Percentiles rank a stretch among this genome's conserved stretches.
phyloP scores from a whole-genome alignment of 2,888 invertebrate genomes.

The Mycalesis mineus region DNA sequence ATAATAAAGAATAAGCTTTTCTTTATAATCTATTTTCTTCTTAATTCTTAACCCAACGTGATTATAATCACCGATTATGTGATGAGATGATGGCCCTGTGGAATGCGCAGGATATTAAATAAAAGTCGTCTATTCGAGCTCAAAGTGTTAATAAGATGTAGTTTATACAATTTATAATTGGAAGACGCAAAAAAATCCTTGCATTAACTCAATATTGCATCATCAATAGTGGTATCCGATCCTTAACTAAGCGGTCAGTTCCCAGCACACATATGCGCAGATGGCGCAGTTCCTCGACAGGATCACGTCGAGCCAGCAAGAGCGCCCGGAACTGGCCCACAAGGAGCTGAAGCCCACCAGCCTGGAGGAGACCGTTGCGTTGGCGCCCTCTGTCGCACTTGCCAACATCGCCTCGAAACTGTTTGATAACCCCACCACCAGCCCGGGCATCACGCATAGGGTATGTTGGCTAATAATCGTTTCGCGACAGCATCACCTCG shows the following conservation, averaged over 20 bases:
- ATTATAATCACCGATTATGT: too few species aligned
- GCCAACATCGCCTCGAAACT: slow-evolving; percentile 54
- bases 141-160: too few species aligned
- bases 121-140: too few species aligned
- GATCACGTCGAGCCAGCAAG: slow-evolving; percentile 77
- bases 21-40: too few species aligned
- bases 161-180: too few species aligned
- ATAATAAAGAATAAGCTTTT: too few species aligned
- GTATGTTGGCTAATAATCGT: slow-evolving; percentile 37
- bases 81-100: too few species aligned
- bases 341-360: slow-evolving; percentile 52
- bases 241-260: slow-evolving; percentile 57
- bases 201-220: too few species aligned
- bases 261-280: slow-evolving; percentile 88
- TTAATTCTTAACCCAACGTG: too few species aligned
- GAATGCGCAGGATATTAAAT: too few species aligned
- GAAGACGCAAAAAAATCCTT: too few species aligned
- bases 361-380: slow-evolving; percentile 59
- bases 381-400: slow-evolving; percentile 50
- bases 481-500: slow-evolving; percentile 66
- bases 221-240: background rate
- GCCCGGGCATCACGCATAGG: slow-evolving; percentile 63
- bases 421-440: slow-evolving; percentile 61
- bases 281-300: slow-evolving; percentile 87
- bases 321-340: slow-evolving; percentile 48